Conservation (phyloP, 2,888 invertebrate genomes). For the Thera britannica region DNA sequence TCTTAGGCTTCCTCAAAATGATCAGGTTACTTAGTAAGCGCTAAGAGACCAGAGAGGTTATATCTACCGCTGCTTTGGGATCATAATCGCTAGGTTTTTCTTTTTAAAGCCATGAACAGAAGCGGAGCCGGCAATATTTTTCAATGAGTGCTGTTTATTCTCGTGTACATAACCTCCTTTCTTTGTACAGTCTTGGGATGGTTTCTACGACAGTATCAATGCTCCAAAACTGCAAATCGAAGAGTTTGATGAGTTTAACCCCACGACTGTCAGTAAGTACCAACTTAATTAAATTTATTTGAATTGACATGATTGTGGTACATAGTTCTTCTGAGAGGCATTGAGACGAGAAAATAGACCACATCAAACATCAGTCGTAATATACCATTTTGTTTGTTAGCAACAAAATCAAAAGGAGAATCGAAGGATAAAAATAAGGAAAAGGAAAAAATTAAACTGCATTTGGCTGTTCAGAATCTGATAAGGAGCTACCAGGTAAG, state of each 20-base stretch:
- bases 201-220: constrained; percentile 69
- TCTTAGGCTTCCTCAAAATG: too few relatives aligned
- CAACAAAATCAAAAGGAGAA: constrained; percentile 43
- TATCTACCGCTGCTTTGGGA: too few relatives aligned
- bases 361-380: not conserved
- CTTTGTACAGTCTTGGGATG: constrained; percentile 72
- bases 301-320: too few relatives aligned
- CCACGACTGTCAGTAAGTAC: constrained; percentile 59
- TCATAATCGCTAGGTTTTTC: too few relatives aligned
- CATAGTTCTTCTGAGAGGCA: too few relatives aligned
- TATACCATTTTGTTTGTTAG: constrained; percentile 1
- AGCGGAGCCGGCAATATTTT: not conserved
- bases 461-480: constrained; percentile 88
- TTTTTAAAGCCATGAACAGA: too few relatives aligned
- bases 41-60: too few relatives aligned
- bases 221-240: constrained; percentile 68
- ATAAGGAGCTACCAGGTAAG: constrained; percentile 87
- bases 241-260: constrained; percentile 70
- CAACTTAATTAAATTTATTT: not conserved
- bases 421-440: constrained; percentile 35
- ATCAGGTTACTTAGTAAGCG: too few relatives aligned
- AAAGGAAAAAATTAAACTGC: constrained; percentile 63
- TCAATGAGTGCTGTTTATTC: not conserved
- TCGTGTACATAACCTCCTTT: not conserved
- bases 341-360: not conserved